Conservation (phyloP, 2,797 vertebrate genomes). For the Nyctibius grandis region DNA sequence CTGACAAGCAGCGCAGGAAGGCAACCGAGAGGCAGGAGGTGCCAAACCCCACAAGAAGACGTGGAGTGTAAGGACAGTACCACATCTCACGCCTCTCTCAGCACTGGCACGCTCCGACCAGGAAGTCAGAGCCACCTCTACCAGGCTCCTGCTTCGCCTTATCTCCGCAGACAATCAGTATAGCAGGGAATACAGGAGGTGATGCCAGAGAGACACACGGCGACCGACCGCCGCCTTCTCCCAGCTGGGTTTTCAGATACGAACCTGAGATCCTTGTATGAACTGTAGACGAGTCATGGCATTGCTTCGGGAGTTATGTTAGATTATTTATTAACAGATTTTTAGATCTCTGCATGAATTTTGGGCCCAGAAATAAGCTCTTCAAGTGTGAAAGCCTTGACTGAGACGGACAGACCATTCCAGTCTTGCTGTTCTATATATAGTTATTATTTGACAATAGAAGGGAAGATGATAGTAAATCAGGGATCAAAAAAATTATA, state of each 20-base stretch:
- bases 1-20: background rate
- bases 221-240: accelerated
- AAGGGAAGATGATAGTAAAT: background rate
- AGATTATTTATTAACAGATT: background rate
- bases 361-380: background rate
- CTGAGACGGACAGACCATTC: accelerated
- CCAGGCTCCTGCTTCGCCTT: background rate
- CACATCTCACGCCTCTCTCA: accelerated
- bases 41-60: background rate
- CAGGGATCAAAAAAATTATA: background rate
- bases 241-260: background rate
- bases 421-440: background rate
- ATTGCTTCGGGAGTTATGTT: background rate
- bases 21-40: background rate
- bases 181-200: background rate
- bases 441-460: background rate
- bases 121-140: background rate
- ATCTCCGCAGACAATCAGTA: accelerated
- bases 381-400: background rate
- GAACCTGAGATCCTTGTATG: background rate
- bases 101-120: background rate
- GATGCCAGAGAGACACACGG: accelerated
- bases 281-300: background rate
- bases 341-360: background rate
- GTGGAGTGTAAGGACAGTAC: background rate